Percentiles rank a stretch among this genome's conserved stretches.
phyloP scores from a whole-genome alignment of 1,140 invertebrate genomes.

The Drosophila kikkawai region DNA sequence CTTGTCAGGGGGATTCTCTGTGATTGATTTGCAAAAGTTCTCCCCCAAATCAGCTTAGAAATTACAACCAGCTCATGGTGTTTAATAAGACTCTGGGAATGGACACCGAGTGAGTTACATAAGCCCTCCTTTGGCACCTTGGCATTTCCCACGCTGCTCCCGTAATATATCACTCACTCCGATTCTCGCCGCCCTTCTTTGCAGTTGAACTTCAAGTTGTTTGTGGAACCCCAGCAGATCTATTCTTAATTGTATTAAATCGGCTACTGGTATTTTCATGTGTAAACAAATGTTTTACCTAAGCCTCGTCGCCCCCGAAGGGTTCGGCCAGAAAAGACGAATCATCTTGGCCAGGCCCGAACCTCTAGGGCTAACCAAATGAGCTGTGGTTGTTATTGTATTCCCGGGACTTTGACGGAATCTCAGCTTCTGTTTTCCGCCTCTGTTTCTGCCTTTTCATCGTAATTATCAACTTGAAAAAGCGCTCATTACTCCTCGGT shows the following conservation, averaged over 20 bases:
- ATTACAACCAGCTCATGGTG: conserved; percentile 74
- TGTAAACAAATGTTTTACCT: conserved; percentile 79
- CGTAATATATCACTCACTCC: conserved; percentile 54
- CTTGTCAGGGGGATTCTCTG: conserved; percentile 25
- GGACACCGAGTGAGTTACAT: conserved; percentile 57
- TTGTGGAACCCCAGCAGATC: conserved; percentile 12
- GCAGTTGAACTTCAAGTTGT: background rate
- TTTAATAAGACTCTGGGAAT: conserved; percentile 61
- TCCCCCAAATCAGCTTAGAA: conserved; percentile 67
- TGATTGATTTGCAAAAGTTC: conserved; percentile 71
- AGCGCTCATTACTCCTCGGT: conserved; percentile 65
- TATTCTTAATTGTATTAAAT: conserved; percentile 66
- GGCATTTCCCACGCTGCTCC: conserved; percentile 71
- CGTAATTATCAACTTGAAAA: conserved; percentile 81
- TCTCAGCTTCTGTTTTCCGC: conserved; percentile 29
- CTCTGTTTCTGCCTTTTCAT: conserved; percentile 70
- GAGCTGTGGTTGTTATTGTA: conserved; percentile 47
- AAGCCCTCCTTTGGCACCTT: conserved; percentile 36
- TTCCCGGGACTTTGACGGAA: conserved; percentile 12
- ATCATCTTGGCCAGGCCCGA: conserved; percentile 52
- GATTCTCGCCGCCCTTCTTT: conserved; percentile 21
- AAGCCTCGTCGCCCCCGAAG: conserved; percentile 48
- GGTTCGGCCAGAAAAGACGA: conserved; percentile 33
- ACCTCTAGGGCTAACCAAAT: conserved; percentile 62
- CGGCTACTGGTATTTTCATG: conserved; percentile 81